A percentile compares a stretch with the other conserved stretches of the same genome.
Conservation (phyloP, 1,140 invertebrate genomes). For the Cecropterus lyciades region DNA sequence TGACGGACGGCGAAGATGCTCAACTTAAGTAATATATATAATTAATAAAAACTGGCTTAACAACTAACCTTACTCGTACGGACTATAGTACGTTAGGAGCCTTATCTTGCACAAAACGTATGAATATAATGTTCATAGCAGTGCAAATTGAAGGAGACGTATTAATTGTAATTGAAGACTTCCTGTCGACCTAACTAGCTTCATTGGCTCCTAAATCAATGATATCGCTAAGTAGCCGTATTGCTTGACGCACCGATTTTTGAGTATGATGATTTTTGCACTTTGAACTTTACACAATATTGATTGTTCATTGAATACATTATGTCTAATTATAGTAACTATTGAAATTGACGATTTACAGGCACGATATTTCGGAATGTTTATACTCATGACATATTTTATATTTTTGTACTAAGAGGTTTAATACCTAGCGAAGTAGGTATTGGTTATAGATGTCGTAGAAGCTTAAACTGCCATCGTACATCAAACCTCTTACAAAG, state of each 20-base stretch:
- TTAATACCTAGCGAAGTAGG: no score
- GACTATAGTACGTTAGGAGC: background rate
- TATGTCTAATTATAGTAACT: no score
- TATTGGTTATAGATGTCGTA: background rate
- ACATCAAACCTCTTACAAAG: constrained; percentile 15
- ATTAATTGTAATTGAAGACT: constrained; percentile 78
- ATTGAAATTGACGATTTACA: no score
- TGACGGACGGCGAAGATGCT: no score
- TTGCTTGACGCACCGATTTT: constrained; percentile 32
- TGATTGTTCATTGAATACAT: no score
- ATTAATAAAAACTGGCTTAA: background rate
- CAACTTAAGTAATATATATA: background rate
- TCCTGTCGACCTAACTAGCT: constrained; percentile 57
- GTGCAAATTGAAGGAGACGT: constrained; percentile 58
- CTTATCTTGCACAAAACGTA: background rate
- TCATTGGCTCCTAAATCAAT: constrained; percentile 56
- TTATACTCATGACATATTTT: no score
- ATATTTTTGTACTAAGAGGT: no score
- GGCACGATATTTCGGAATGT: no score
- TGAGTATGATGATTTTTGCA: constrained; percentile 9
- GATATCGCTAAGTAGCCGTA: constrained; percentile 41
- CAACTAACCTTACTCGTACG: background rate
- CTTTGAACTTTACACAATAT: no score
- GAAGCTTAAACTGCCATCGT: background rate
- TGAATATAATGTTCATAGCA: constrained; percentile 45